These are phyloP conservation scores for Branchipolynoe longqiensis DNA, from an alignment of 2,888 invertebrate genomes.

Conservation along the genomic window DNA sequence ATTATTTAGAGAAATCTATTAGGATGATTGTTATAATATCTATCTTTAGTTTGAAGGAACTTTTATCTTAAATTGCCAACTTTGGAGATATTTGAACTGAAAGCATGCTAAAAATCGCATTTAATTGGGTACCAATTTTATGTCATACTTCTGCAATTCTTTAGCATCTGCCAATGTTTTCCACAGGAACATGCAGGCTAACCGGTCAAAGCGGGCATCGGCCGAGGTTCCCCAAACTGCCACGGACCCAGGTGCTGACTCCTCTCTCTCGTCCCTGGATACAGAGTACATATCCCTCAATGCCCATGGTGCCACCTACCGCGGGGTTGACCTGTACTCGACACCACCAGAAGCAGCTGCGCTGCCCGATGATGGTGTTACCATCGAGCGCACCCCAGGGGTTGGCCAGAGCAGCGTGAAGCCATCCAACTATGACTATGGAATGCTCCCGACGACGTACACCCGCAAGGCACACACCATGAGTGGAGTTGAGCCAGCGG, in stretches of 20 bases:
- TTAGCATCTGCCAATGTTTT: background rate
- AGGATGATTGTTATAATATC: too few relatives aligned
- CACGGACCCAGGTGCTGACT: background rate
- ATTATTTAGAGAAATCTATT: too few relatives aligned
- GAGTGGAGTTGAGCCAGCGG: background rate
- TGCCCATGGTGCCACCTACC: constrained; percentile 20
- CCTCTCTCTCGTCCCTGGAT: constrained; percentile 39
- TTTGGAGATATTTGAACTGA: too few relatives aligned
- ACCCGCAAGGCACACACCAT: constrained; percentile 24
- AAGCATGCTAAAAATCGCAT: too few relatives aligned
- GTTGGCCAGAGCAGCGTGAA: constrained; percentile 19
- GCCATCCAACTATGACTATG: constrained; percentile 32
- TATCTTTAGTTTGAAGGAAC: too few relatives aligned
- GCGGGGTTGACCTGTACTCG: constrained; percentile 3
- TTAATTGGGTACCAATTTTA: too few relatives aligned
- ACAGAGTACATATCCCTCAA: constrained; percentile 43
- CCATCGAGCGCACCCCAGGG: constrained; percentile 30
- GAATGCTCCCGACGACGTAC: constrained; percentile 26
- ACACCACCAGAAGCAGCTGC: background rate
- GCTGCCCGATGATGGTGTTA: background rate
- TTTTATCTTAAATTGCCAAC: too few relatives aligned
- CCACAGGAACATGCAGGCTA: constrained; percentile 24
- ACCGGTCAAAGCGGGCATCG: background rate
- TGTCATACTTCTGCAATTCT: too few relatives aligned
- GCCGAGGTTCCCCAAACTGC: background rate